Conservation (phyloP, 2,113 vertebrate species). For the Vanacampus margaritifer region DNA sequence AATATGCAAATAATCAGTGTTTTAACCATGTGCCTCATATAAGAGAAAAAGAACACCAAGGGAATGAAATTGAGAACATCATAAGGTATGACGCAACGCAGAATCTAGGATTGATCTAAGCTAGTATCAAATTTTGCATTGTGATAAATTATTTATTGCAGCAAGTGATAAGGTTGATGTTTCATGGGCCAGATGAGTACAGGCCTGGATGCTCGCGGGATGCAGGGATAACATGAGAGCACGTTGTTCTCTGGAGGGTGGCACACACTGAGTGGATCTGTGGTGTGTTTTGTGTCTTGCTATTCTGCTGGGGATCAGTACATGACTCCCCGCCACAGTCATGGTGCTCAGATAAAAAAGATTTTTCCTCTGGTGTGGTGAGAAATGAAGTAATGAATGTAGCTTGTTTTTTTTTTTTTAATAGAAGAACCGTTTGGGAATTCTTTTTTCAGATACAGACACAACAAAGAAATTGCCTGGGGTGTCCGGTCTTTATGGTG, state of each 20-base stretch:
- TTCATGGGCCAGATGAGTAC: conserved; percentile 54
- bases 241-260: conserved; percentile 61
- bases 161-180: conserved; percentile 41
- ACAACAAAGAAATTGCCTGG: conserved; percentile 67
- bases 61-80: conserved; percentile 18
- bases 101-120: conserved; percentile 48
- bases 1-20: conserved; percentile 33
- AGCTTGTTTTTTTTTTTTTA: conserved; percentile 40
- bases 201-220: conserved; percentile 59
- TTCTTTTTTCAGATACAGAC: conserved; percentile 62
- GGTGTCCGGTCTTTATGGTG: conserved; percentile 59
- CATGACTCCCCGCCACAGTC: conserved; percentile 38
- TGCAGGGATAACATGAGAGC: conserved; percentile 70
- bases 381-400: conserved; percentile 55
- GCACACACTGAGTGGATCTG: conserved; percentile 43
- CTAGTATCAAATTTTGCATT: conserved; percentile 48
- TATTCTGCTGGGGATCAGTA: conserved; percentile 57
- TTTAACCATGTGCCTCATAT: conserved; percentile 28
- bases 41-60: conserved; percentile 27
- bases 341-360: conserved; percentile 45
- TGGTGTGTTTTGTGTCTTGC: conserved; percentile 50
- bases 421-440: conserved; percentile 47
- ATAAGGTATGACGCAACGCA: conserved; percentile 36
- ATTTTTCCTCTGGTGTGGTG: conserved; percentile 55
- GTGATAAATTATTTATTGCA: conserved; percentile 69